Conservation (phyloP, 2,113 vertebrate species). For the Platanista minor region DNA sequence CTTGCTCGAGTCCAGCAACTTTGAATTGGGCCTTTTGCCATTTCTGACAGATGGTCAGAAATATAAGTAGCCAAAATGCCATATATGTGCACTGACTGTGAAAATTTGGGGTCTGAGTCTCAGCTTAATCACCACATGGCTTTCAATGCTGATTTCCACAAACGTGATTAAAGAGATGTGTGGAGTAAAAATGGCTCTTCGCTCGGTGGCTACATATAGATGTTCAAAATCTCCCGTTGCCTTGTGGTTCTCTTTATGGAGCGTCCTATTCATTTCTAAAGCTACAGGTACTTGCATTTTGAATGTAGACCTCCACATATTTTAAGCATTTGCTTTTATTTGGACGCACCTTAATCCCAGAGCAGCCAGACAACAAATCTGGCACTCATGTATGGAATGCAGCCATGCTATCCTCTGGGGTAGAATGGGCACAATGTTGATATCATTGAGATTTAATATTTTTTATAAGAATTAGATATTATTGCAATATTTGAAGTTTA, state of each 20-base stretch:
- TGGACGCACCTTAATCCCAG: neutral
- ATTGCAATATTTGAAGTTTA: neutral
- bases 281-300: neutral
- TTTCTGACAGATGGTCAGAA: conserved; percentile 79
- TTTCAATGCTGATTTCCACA: conserved; percentile 50
- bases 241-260: neutral
- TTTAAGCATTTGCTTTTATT: neutral
- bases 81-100: conserved; percentile 75
- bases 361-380: neutral
- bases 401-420: neutral
- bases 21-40: conserved; percentile 71
- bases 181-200: neutral
- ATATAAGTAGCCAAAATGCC: conserved; percentile 76
- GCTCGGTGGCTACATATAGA: neutral
- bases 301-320: neutral
- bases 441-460: neutral
- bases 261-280: neutral
- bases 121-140: conserved; percentile 72
- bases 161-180: conserved; percentile 35
- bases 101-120: conserved; percentile 75
- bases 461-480: neutral
- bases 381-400: neutral
- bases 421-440: neutral
- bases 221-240: neutral
- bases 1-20: conserved; percentile 65